Percentiles rank a stretch among this genome's conserved stretches.
Evolutionary conservation across 2,888 invertebrate species (phyloP).

Genomic region (Metellina segmentata): DNA sequence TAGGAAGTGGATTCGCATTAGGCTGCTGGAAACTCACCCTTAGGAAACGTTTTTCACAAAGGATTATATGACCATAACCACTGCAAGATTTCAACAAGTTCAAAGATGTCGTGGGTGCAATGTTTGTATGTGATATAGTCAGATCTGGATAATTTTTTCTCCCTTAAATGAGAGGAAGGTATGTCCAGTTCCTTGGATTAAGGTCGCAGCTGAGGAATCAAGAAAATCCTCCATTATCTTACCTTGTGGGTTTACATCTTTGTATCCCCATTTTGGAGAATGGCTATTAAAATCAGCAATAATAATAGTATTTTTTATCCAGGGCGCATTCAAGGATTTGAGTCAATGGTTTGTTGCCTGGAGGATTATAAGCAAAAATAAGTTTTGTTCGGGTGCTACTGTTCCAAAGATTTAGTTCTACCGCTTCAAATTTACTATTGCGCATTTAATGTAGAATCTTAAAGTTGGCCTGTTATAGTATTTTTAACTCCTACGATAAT

Average conservation of each 20-base stretch:
- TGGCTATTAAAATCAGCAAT: slow-evolving; percentile 32
- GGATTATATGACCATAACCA: no score
- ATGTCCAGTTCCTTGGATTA: not conserved
- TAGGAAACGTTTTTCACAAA: not conserved
- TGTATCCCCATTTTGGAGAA: slow-evolving; percentile 20
- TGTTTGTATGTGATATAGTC: no score
- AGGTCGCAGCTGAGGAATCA: not conserved
- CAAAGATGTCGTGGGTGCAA: no score
- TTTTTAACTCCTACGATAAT: slow-evolving; percentile 6
- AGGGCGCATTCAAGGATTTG: slow-evolving; percentile 4
- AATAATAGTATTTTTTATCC: slow-evolving; percentile 26
- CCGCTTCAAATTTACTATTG: not conserved
- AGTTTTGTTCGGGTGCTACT: not conserved
- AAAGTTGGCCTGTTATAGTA: not conserved
- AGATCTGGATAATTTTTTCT: no score
- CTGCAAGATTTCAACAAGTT: no score
- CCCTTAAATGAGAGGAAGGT: slow-evolving; percentile 22
- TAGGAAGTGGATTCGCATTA: not conserved
- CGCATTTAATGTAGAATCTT: slow-evolving; percentile 6
- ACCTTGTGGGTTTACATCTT: not conserved
- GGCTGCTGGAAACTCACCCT: not conserved
- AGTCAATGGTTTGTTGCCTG: not conserved
- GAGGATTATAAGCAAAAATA: slow-evolving; percentile 33
- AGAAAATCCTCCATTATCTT: slow-evolving; percentile 40
- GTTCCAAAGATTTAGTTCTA: not conserved